These are phyloP conservation scores for Dendroctonus valens DNA, from an alignment of 1,140 invertebrate genomes.

Conservation along the genomic window DNA sequence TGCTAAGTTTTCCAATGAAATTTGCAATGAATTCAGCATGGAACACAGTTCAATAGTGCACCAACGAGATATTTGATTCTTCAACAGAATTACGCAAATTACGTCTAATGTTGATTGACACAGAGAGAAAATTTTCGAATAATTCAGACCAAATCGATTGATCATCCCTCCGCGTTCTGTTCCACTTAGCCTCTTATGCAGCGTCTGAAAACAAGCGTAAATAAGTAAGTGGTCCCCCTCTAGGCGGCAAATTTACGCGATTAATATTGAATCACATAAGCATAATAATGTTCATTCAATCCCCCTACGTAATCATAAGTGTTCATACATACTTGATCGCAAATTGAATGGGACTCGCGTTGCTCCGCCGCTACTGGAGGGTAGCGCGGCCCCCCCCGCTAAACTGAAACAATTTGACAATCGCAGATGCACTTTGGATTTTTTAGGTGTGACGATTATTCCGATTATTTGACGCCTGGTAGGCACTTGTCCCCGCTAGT, in stretches of 20 bases:
- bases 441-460: conserved; percentile 51
- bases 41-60: no score
- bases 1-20: no score
- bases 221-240: conserved; percentile 32
- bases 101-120: no score
- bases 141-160: no score
- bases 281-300: conserved; percentile 42
- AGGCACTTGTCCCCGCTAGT: conserved; percentile 38
- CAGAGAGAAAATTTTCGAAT: no score
- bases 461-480: conserved; percentile 45
- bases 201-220: conserved; percentile 31
- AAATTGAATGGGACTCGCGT: conserved; percentile 43
- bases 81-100: no score
- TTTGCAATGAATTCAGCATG: no score
- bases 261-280: conserved; percentile 39
- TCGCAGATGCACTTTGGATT: conserved; percentile 51
- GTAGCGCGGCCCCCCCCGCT: conserved; percentile 39
- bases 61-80: no score
- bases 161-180: not conserved
- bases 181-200: conserved; percentile 17
- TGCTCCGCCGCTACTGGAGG: conserved; percentile 37
- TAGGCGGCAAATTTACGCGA: conserved; percentile 31
- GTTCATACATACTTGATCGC: conserved; percentile 49
- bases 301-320: conserved; percentile 44
- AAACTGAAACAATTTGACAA: conserved; percentile 43